Evolutionary conservation across 2,888 invertebrate genomes (phyloP).

Genomic region (Tribolium freemani): DNA sequence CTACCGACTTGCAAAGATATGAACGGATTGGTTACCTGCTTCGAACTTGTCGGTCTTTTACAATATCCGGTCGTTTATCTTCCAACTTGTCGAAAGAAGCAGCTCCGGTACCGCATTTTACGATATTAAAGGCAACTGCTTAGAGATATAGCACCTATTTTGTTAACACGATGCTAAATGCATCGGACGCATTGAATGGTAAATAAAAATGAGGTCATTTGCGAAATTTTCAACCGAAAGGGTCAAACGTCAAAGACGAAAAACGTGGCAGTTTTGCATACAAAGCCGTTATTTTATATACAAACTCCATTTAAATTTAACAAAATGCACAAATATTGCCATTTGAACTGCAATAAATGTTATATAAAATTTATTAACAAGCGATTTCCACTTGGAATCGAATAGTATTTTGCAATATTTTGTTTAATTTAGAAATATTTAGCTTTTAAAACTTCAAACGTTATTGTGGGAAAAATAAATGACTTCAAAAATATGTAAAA

Average conservation of each 20-base stretch:
- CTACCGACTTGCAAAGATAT: slow-evolving; percentile 18
- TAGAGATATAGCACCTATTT: slow-evolving; percentile 5
- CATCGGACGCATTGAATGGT: background rate
- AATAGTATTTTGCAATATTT: too few relatives aligned
- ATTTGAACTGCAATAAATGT: too few relatives aligned
- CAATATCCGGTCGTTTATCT: slow-evolving; percentile 45
- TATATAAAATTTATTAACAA: too few relatives aligned
- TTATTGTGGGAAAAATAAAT: too few relatives aligned
- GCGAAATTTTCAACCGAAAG: background rate
- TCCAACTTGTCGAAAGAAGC: slow-evolving; percentile 42
- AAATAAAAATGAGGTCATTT: background rate
- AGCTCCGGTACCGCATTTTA: slow-evolving; percentile 9
- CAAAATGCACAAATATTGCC: too few relatives aligned
- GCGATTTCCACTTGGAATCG: too few relatives aligned
- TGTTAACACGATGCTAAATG: background rate
- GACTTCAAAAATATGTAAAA: too few relatives aligned
- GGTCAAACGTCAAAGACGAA: background rate
- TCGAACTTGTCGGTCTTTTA: slow-evolving; percentile 22
- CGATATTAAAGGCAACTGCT: slow-evolving; percentile 7
- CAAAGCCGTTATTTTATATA: background rate
- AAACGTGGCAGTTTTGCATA: background rate
- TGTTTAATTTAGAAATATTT: too few relatives aligned
- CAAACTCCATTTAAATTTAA: too few relatives aligned
- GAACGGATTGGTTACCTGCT: slow-evolving; percentile 23
- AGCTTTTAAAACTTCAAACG: too few relatives aligned